Evolutionary conservation across 2,113 vertebrate species (phyloP).

Genomic region (Hypomesus transpacificus): DNA sequence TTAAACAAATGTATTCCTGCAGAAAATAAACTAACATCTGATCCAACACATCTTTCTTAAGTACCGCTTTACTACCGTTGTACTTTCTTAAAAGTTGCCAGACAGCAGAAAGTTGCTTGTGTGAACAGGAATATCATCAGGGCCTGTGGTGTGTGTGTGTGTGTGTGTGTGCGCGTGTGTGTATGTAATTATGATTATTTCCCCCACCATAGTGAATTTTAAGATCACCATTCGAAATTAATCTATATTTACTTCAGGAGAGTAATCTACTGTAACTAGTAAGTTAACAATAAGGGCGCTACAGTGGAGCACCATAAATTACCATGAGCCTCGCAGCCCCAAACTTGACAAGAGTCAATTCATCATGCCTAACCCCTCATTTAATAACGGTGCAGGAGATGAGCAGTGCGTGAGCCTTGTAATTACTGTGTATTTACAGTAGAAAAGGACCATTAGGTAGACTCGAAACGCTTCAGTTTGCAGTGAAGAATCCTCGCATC

Average conservation of each 20-base stretch:
- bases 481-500: background rate
- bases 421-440: conserved; percentile 1
- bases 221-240: background rate
- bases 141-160: too few relatives aligned
- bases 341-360: background rate
- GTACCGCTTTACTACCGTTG: too few relatives aligned
- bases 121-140: too few relatives aligned
- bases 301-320: background rate
- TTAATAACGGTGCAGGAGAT: background rate
- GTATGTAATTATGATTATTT: too few relatives aligned
- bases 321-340: background rate
- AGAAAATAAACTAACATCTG: too few relatives aligned
- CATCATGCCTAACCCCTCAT: background rate
- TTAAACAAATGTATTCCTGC: too few relatives aligned
- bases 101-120: too few relatives aligned
- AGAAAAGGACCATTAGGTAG: background rate
- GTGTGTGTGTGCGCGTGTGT: too few relatives aligned
- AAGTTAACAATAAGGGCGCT: background rate
- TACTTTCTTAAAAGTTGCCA: too few relatives aligned
- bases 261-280: too few relatives aligned
- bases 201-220: too few relatives aligned
- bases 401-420: background rate
- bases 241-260: background rate
- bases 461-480: background rate
- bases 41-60: too few relatives aligned